These are phyloP conservation scores for Rhorus exstirpatorius DNA, from an alignment of 2,888 invertebrate species.

Conservation along the genomic window DNA sequence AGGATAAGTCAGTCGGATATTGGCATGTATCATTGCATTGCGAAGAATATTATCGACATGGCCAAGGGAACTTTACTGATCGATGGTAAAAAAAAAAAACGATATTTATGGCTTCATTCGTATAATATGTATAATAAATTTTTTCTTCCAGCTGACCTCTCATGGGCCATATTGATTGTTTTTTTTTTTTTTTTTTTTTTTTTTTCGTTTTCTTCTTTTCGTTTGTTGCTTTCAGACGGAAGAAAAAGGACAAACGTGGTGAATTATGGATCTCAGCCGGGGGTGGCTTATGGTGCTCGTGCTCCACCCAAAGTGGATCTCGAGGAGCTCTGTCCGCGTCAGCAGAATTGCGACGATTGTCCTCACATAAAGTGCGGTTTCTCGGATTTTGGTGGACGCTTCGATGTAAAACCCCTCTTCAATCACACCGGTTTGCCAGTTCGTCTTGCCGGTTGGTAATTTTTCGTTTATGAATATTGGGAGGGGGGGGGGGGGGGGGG, in stretches of 20 bases:
- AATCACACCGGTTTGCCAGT: constrained; percentile 80
- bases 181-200: neutral
- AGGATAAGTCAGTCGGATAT: constrained; percentile 90
- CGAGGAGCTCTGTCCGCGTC: constrained; percentile 89
- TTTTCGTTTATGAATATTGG: no score
- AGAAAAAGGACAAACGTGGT: constrained; percentile 72
- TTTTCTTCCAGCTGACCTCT: no score
- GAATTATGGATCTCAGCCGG: constrained; percentile 77
- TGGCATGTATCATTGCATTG: constrained; percentile 93
- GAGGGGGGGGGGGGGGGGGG: no score
- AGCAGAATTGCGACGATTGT: constrained; percentile 89
- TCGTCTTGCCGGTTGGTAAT: constrained; percentile 72
- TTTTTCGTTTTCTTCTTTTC: neutral
- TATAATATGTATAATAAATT: no score
- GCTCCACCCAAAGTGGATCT: constrained; percentile 88
- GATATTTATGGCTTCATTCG: no score
- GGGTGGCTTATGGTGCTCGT: constrained; percentile 88
- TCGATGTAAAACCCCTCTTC: constrained; percentile 79
- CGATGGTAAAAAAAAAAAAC: constrained; percentile 86
- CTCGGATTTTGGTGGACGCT: constrained; percentile 78
- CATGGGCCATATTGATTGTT: neutral
- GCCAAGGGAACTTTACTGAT: constrained; percentile 92
- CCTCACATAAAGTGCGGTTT: constrained; percentile 86
- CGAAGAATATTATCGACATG: constrained; percentile 93
- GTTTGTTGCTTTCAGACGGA: constrained; percentile 71